phyloP scores from a whole-genome alignment of 2,888 invertebrate genomes.

The Chironomus tentans region DNA sequence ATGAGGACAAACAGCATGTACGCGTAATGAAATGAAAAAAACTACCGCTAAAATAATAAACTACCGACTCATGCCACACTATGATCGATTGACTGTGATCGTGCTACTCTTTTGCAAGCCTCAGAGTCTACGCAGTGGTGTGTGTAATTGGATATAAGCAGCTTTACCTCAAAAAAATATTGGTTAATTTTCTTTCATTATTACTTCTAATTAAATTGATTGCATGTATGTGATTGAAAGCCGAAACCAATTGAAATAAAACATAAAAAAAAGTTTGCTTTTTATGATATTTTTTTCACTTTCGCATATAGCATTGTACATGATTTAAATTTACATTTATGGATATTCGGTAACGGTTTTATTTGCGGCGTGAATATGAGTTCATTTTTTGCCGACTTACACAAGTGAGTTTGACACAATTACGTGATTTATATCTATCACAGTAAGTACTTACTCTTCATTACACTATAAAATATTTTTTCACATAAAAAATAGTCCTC shows the following conservation, averaged over 20 bases:
- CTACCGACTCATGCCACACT: constrained; percentile 2
- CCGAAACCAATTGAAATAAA: neutral
- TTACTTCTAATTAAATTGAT: neutral
- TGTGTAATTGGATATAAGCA: neutral
- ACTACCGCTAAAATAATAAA: constrained; percentile 22
- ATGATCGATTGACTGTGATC: constrained; percentile 13
- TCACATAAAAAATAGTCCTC: neutral
- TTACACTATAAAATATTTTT: neutral
- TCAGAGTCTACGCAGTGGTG: too few species aligned
- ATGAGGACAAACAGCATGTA: constrained; percentile 21
- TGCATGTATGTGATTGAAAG: neutral
- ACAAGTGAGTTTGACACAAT: constrained; percentile 19
- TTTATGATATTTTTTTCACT: neutral
- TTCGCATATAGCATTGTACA: neutral
- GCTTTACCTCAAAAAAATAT: too few species aligned
- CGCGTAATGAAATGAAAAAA: constrained; percentile 8
- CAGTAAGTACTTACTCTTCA: neutral
- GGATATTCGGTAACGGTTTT: constrained; percentile 8
- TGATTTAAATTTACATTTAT: too few species aligned
- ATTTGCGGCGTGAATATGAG: neutral
- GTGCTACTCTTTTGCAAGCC: neutral
- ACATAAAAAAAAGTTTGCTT: too few species aligned
- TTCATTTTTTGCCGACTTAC: neutral
- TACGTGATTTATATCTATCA: constrained; percentile 11
- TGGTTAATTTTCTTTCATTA: neutral